Evolutionary conservation across 2,113 vertebrate species (phyloP), one percentile per base, ranked within the genome.

Genomic region (Vicugna pacos): DNA sequence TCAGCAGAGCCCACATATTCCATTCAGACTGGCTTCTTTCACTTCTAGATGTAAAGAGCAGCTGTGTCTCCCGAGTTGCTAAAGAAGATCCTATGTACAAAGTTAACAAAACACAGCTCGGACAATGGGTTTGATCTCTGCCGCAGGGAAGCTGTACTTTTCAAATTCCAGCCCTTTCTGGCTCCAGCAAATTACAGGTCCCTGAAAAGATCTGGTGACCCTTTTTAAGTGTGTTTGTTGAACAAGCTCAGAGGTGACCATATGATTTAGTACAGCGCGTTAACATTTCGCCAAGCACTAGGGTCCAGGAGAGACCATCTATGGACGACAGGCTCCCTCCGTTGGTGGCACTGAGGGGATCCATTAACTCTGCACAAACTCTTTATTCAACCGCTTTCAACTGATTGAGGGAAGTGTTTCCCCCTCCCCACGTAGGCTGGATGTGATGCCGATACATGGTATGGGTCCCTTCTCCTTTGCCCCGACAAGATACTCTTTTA

Each of bases 91-190:
- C 96, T 93, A 93, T 97, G 97, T 96, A 97, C 95, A 83, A 97
- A 98, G 97, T 97, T 97, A 98, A 98, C 98, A 98, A 97, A 98
- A 98, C 96, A 93, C 62, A 38, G 86, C 93, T 92, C 22, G 65
- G 96, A 97, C 97, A 98, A 97, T 98, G 96, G 97, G 93, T 98
- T 97, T 98, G 96, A 97, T 98, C 94, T 97, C 92, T 96, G 48
- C 97, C 86, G 94, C 97, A 93, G 97, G 97, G 92, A 96, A 93
- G 95, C 95, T 4, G 69, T 72, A 94, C 95, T 96, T 97, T 97
- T 96, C 94, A 97, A 97, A 97, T 95, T 83, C 97, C 97, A 95
- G 95, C 97, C 93, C 93, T 97, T 94, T 97, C 94, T 93, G 93
- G 79, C 64, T 96, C 80, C 89, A 64, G 94, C 96, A 97, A 98